Evolutionary conservation across 2,888 invertebrate species (phyloP).

Genomic region (Drosophila tanythrix): DNA sequence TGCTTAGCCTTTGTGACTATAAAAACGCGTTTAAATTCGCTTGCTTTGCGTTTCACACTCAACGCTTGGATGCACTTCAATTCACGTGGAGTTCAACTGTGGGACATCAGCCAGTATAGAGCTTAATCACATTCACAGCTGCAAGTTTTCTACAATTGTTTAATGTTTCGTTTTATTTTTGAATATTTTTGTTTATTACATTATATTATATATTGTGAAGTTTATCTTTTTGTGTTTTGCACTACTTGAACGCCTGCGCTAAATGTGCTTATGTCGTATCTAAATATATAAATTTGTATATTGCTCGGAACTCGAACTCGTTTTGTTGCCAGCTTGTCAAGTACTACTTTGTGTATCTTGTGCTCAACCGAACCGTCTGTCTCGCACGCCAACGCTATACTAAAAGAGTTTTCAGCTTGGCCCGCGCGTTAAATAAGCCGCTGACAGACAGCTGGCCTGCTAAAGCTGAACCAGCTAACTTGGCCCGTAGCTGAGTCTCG

Average conservation of each 20-base stretch:
- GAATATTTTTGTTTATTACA: slow-evolving; percentile 35
- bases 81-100: slow-evolving; percentile 59
- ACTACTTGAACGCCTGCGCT: slow-evolving; percentile 65
- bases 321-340: slow-evolving; percentile 51
- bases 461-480: slow-evolving; percentile 35
- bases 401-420: slow-evolving; percentile 80
- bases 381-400: slow-evolving; percentile 84
- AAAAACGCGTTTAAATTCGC: slow-evolving; percentile 47
- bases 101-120: slow-evolving; percentile 55
- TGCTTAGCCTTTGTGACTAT: slow-evolving; percentile 65
- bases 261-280: slow-evolving; percentile 50
- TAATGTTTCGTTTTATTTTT: slow-evolving; percentile 41
- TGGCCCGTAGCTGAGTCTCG: slow-evolving; percentile 45
- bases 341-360: slow-evolving; percentile 57
- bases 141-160: slow-evolving; percentile 51
- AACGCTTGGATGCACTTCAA: slow-evolving; percentile 74
- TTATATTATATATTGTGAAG: slow-evolving; percentile 50
- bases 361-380: slow-evolving; percentile 77
- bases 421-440: slow-evolving; percentile 80
- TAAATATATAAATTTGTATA: slow-evolving; percentile 45
- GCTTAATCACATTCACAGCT: slow-evolving; percentile 24
- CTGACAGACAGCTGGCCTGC: slow-evolving; percentile 66
- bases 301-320: slow-evolving; percentile 57
- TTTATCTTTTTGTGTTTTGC: slow-evolving; percentile 30
- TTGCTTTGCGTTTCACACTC: slow-evolving; percentile 70